A percentile compares a stretch with the other conserved stretches of the same genome.
These are phyloP conservation scores for Nemoura dubitans DNA, from an alignment of 2,888 invertebrate species.

Conservation along the genomic window DNA sequence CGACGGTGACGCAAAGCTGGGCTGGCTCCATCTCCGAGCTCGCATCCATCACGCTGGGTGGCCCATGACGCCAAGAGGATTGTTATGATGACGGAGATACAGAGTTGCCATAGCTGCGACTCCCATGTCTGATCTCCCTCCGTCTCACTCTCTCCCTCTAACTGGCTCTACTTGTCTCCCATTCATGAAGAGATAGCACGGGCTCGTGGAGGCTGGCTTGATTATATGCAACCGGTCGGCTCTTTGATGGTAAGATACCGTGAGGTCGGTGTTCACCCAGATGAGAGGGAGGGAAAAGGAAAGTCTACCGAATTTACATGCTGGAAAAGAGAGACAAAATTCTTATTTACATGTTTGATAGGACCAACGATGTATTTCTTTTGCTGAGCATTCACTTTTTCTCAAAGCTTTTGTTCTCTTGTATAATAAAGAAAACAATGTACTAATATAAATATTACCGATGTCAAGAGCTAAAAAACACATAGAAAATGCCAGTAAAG, in stretches of 20 bases:
- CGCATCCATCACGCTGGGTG: slow-evolving; percentile 46
- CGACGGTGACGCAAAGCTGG: neutral
- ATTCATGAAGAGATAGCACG: slow-evolving; percentile 26
- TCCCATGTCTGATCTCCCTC: neutral
- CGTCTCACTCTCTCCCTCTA: slow-evolving; percentile 13
- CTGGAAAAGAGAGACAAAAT: neutral
- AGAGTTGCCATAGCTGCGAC: slow-evolving; percentile 29
- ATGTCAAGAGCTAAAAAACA: neutral
- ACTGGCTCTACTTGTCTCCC: slow-evolving; percentile 31
- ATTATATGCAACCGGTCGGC: slow-evolving; percentile 7
- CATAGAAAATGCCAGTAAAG: neutral
- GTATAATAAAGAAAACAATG: neutral
- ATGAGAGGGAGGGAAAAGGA: slow-evolving; percentile 7
- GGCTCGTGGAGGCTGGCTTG: neutral
- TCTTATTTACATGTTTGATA: slow-evolving; percentile 12
- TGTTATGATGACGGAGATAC: slow-evolving; percentile 55
- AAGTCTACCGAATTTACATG: slow-evolving; percentile 12
- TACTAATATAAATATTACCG: neutral
- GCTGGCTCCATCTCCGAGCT: neutral
- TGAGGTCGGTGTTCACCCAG: neutral
- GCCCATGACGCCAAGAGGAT: slow-evolving; percentile 52
- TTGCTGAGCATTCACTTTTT: neutral
- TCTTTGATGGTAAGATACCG: neutral
- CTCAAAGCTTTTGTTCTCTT: neutral
- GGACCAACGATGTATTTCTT: neutral